Percentiles rank a stretch among this genome's conserved stretches.
Conservation (phyloP, 92 coral and sea anemone species). For the Palythoa grandiflora region DNA sequence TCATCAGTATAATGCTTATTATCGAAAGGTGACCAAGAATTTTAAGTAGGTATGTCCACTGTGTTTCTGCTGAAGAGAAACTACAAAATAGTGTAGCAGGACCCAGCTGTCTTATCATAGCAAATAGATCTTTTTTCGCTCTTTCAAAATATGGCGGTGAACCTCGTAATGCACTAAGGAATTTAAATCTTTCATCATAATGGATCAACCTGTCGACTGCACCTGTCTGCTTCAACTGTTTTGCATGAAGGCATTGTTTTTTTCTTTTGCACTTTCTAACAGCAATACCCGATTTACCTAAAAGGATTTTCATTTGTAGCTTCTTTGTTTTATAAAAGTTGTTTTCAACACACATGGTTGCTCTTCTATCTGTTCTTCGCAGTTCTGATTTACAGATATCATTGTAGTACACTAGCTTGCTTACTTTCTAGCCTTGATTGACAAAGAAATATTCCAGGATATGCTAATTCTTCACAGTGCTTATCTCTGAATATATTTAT, state of each 20-base stretch:
- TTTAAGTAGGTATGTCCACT: no score
- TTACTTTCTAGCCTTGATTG: neutral
- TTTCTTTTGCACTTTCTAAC: slow-evolving; percentile 8
- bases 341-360: neutral
- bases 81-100: no score
- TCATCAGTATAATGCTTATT: no score
- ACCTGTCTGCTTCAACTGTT: neutral
- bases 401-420: neutral
- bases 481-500: neutral
- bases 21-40: no score
- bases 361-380: neutral
- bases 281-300: slow-evolving; percentile 8
- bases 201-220: neutral
- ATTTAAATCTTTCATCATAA: no score
- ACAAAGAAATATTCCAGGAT: slow-evolving; percentile 4
- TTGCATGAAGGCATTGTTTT: neutral
- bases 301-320: slow-evolving; percentile 10
- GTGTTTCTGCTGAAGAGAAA: no score
- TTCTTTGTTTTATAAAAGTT: slow-evolving; percentile 5
- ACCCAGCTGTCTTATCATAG: no score
- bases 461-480: neutral
- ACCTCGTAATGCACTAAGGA: no score
- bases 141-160: no score
- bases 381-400: slow-evolving; percentile 1
- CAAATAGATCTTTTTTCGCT: no score